phyloP scores from a whole-genome alignment of 2,113 vertebrate genomes.

The Riparia riparia region DNA sequence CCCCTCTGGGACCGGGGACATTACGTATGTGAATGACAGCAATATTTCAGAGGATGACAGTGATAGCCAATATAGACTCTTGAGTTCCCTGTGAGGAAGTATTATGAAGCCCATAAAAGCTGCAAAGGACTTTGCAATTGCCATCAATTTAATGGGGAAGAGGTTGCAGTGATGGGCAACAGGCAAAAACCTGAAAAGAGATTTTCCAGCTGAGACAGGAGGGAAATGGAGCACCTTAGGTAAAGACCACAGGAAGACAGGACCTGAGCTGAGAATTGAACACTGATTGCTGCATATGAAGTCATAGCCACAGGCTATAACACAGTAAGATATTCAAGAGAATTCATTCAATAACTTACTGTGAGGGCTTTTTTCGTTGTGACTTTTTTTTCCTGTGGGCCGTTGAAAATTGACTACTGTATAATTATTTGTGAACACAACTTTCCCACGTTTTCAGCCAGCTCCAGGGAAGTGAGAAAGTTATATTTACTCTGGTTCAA shows the following conservation, averaged over 20 bases:
- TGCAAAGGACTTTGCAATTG: slow-evolving; percentile 50
- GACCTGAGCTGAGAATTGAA: not conserved
- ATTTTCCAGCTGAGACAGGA: slow-evolving; percentile 12
- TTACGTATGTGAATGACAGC: slow-evolving; percentile 25
- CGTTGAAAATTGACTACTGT: not conserved
- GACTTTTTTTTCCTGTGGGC: not conserved
- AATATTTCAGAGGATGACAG: slow-evolving; percentile 53
- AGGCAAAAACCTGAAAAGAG: not conserved
- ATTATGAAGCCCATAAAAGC: slow-evolving; percentile 60
- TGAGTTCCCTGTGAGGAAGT: slow-evolving; percentile 11
- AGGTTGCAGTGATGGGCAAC: not conserved
- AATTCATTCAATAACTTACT: not conserved
- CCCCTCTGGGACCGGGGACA: not conserved
- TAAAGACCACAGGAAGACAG: not conserved
- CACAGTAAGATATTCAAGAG: not conserved
- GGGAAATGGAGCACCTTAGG: not conserved
- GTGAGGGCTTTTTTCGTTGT: not conserved
- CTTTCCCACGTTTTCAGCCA: not conserved
- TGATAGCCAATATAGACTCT: slow-evolving; percentile 40
- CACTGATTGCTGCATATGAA: not conserved
- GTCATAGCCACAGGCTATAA: not conserved
- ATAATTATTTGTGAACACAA: not conserved
- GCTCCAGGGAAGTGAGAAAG: not conserved
- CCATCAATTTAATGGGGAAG: slow-evolving; percentile 44
- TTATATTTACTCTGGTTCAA: not conserved